These are phyloP conservation scores for Thalassoma bifasciatum DNA, from an alignment of 2,113 vertebrate species.

Conservation along the genomic window DNA sequence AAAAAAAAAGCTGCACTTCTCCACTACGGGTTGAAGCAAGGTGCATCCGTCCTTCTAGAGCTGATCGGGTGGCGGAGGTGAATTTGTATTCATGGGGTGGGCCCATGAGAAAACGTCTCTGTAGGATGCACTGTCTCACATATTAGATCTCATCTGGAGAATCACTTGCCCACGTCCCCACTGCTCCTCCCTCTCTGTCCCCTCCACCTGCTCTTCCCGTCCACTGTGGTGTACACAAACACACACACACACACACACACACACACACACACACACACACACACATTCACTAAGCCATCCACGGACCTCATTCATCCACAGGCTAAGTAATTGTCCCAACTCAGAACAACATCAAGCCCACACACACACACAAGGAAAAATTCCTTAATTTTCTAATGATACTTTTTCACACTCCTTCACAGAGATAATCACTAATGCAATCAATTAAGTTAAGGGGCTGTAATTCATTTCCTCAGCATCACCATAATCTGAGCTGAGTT, in stretches of 20 bases:
- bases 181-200: constrained; percentile 70
- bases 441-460: not conserved
- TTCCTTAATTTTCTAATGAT: not conserved
- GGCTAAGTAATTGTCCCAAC: constrained; percentile 61
- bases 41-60: constrained; percentile 81
- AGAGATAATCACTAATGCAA: not conserved
- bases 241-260: constrained; percentile 16
- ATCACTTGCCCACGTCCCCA: constrained; percentile 73
- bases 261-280: constrained; percentile 3
- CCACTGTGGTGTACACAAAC: constrained; percentile 3
- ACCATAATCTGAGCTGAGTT: not conserved
- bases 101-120: constrained; percentile 85
- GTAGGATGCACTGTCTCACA: constrained; percentile 82
- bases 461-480: not conserved
- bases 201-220: constrained; percentile 72
- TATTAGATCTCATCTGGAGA: constrained; percentile 85
- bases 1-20: constrained; percentile 62
- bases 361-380: constrained; percentile 5
- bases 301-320: constrained; percentile 67
- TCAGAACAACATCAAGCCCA: constrained; percentile 33
- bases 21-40: constrained; percentile 75
- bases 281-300: too few species aligned
- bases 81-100: constrained; percentile 84
- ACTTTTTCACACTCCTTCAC: not conserved
- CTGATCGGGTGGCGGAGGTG: constrained; percentile 54